Percentiles rank a stretch among this genome's conserved stretches.
These are phyloP conservation scores for Anser cygnoides DNA, from an alignment of 2,113 vertebrate species.

Conservation along the genomic window DNA sequence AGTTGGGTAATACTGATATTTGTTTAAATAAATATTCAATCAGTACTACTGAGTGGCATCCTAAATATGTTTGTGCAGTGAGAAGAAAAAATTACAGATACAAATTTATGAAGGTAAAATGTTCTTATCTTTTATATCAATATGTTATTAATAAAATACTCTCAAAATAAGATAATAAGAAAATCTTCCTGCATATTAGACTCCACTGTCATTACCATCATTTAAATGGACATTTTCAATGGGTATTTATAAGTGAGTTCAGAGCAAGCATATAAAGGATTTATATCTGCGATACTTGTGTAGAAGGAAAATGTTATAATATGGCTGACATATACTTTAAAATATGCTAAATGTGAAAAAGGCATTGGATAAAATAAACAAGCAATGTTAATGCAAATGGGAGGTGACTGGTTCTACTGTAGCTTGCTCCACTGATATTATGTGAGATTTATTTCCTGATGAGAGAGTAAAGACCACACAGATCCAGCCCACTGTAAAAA, in stretches of 20 bases:
- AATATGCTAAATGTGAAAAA: constrained; percentile 69
- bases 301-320: constrained; percentile 60
- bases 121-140: constrained; percentile 79
- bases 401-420: constrained; percentile 52
- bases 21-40: constrained; percentile 86
- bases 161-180: constrained; percentile 76
- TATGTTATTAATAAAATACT: constrained; percentile 81
- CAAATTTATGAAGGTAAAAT: constrained; percentile 77
- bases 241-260: constrained; percentile 70
- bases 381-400: constrained; percentile 65
- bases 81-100: constrained; percentile 77
- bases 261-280: constrained; percentile 67
- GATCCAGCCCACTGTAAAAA: constrained; percentile 57
- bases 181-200: constrained; percentile 76
- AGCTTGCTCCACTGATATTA: constrained; percentile 57
- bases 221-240: constrained; percentile 77
- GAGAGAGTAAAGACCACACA: constrained; percentile 61
- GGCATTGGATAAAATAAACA: constrained; percentile 75
- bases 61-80: constrained; percentile 77
- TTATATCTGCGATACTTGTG: constrained; percentile 55
- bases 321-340: constrained; percentile 56
- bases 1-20: constrained; percentile 85
- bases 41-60: constrained; percentile 77
- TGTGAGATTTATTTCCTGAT: constrained; percentile 65
- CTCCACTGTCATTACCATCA: constrained; percentile 75